Base-by-base conservation (phyloP, 2,888 invertebrate genomes). In the Dolomedes plantarius region DNA sequence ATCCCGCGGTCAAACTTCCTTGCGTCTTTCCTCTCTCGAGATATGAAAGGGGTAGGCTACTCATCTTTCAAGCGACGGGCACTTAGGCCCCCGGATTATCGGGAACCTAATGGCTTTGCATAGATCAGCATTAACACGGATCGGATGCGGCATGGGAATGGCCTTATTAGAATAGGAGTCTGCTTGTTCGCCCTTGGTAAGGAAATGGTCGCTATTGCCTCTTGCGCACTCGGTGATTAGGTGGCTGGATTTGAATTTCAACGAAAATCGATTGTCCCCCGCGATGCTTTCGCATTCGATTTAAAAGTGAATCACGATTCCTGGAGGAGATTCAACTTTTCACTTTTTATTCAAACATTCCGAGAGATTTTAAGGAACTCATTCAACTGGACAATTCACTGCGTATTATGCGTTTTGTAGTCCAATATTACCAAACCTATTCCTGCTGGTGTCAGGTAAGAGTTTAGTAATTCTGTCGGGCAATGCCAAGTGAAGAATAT, bases 41-140 rank as follows among this genome's bases (percentile, higher is more conserved):
- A n/a, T n/a, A 46, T 46, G 46, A 56, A 56, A 56, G 56, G 56
- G 56, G 56, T 56, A 56, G 56, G 56, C 56, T 23, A 56, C 56
- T 56, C 56, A 56, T 56, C 56, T 56, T 56, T 56, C 7, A 46
- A 23, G 56, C 23, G 56, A 56, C 19, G 19, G 56, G 56, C 56
- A 56, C 56, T 56, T 56, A 56, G 56, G 23, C 1, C 23, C n/a
- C 23, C 3, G 23, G 56, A 56, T 56, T 56, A 56, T 82, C 65
- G 69, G 46, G 65, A 9, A 23, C 76, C 82, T 82, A 82, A 82
- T 82, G 82, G 76, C 82, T 76, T 76, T 82, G 82, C 82, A 82
- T 82, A 82, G 82, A 82, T 82, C 82, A 82, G 82, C 82, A 82
- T 82, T 82, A 82, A 76, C 75, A 82, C 75, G 41, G 75, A 41